Base-by-base conservation (phyloP, 2,888 invertebrate genomes). In the Rhogogaster chlorosoma region DNA sequence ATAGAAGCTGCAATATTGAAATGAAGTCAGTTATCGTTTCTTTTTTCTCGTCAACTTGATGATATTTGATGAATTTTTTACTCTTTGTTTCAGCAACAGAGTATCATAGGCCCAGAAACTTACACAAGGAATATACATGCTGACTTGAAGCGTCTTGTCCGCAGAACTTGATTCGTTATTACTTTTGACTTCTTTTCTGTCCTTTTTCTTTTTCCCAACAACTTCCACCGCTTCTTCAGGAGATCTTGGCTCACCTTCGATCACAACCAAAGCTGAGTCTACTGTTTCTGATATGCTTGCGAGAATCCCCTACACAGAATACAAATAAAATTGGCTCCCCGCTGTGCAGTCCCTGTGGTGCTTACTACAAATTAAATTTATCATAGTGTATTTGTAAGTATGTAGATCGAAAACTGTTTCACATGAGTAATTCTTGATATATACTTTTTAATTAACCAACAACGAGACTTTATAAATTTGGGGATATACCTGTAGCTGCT, bases 191-290 rank as follows among this genome's bases (percentile, higher is more conserved):
- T 92, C 94, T 84, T 91, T 93, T 89, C 94, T 94, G 1, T 93
- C 91, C 90, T 95, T 96, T 91, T 95, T 95, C 92, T 95, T 95
- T 89, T 96, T 96, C 9, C 95, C 94, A 61, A 96, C 93, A 22
- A 94, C 94, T 90, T 97, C 97, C 86, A 97, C 92, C 3, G 94
- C 93, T 85, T 96, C 96, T 83, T 95, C 94, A 3, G 94, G 93
- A 86, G 96, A 95, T 90, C 96, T 95, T 3, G 96, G 91, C 90
- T 96, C 96, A 78, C 97, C 97, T 92, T 97, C 96, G 89, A 97
- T 95, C 85, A 97, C 95, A 92, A 97, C 95, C 57, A 97, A 94
- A 86, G 97, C 95, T 84, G 95, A 94, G 88, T 95, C 94, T 85
- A 96, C 95, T 71, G 95, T 95, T 88, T 95, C 94, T 86, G 95